Base-by-base conservation (phyloP, 2,113 vertebrate genomes). In the Motacilla alba region DNA sequence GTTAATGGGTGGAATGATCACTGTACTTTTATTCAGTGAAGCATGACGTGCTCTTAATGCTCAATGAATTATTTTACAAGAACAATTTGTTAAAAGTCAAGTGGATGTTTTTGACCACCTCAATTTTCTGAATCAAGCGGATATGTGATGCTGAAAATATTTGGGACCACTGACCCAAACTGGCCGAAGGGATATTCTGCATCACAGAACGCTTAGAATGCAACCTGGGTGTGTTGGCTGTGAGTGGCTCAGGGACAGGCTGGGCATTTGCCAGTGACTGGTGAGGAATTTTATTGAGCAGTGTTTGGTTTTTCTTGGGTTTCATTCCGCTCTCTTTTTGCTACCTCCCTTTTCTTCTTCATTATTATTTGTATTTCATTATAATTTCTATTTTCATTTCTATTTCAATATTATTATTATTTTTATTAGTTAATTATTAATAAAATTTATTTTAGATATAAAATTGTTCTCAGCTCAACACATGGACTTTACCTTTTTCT, bases 211-310 rank as follows among this genome's bases (percentile, higher is more conserved):
- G 0, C 13, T 44, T 27, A n/a, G 23, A 41, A 22, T 46, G 24
- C 8, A 24, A n/a, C 39, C 13, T n/a, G 16, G 7, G 6, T 0
- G 0, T 73, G 4, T 11, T 79, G n/a, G 1, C 13, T 63, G 56
- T 44, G 35, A 33, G 23, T 23, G 26, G 22, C 10, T 58, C 9
- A n/a, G 50, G 28, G 33, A 9, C 8, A 18, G 8, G 11, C 17
- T 66, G 12, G 17, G 7, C 11, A 53, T 13, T 52, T 46, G 17
- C 41, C 33, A 53, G 17, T 11, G 39, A 26, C 7, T 46, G 11
- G 8, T 23, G 17, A 79, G 16, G 2, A 75, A n/a, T 41, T 39
- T n/a, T 30, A 41, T n/a, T 68, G 60, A 41, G 8, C 28, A 30
- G 15, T 21, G 4, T 4, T 52, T 30, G 7, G 0, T 44, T 52